A percentile compares a stretch with the other conserved stretches of the same genome.
Evolutionary conservation across 1,140 invertebrate species (phyloP).

Genomic region (Lepidotrigona ventralis): DNA sequence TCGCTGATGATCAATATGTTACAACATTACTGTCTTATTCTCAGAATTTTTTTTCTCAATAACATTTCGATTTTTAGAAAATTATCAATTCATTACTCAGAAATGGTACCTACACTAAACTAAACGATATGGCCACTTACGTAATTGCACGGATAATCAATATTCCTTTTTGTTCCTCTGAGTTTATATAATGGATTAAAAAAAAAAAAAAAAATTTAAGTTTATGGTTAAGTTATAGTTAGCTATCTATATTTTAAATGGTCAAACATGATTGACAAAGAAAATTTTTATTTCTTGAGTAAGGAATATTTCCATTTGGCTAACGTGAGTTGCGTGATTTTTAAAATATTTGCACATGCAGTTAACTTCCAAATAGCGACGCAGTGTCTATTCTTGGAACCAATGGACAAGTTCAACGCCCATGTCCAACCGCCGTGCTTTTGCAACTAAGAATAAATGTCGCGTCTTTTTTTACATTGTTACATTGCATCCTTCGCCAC

Average conservation of each 20-base stretch:
- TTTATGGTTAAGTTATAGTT: background rate
- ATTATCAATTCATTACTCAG: background rate
- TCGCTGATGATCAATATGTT: background rate
- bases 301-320: background rate
- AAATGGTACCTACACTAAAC: background rate
- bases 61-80: background rate
- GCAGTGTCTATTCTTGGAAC: conserved; percentile 46
- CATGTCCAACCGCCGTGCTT: conserved; percentile 31
- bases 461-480: conserved; percentile 5
- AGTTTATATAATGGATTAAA: background rate
- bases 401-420: conserved; percentile 41
- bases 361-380: conserved; percentile 2
- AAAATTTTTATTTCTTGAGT: background rate
- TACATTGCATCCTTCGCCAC: background rate
- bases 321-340: background rate
- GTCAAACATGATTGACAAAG: no score
- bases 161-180: background rate
- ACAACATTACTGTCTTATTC: no score
- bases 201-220: no score
- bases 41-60: background rate
- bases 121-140: background rate
- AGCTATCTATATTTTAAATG: background rate
- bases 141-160: background rate
- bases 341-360: background rate
- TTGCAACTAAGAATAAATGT: conserved; percentile 40